Base-by-base conservation (phyloP, 2,888 invertebrate species). In the Monochamus alternatus region DNA sequence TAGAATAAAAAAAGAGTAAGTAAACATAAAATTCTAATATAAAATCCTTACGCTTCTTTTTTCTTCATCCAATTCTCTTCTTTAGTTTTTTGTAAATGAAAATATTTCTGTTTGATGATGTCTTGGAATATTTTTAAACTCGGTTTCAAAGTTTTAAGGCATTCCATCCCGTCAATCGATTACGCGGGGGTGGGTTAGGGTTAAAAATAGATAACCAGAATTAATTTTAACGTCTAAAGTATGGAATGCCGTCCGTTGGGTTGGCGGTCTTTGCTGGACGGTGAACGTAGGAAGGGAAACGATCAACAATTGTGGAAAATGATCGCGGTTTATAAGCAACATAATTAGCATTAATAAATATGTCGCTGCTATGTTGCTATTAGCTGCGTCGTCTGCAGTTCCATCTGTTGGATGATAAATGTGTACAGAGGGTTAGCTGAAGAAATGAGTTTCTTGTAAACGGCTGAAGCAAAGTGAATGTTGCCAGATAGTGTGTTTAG, bases 301-400 rank as follows among this genome's bases (percentile, higher is more conserved):
- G 9, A 9, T 9, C 47, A 5, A 9, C 1, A 22, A 22, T 12
- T 9, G 10, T 10, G 47, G 47, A 47, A 47, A 47, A 9, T 47
- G 47, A 47, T 3, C 47, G 2, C 12, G 1, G 9, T 47, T 7
- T 12, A 47, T 12, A 47, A 55, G 14, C 55, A 7, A 22, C 14
- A 55, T 8, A 14, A 55, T 55, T 55, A 55, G 22, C 55, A 55
- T 22, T 14, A 55, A 55, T 55, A 55, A 55, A 55, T 55, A 55
- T 7, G 55, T 55, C 55, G 55, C 5, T 55, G 7, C 52, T 5
- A 44, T 47, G 12, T 47, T 47, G 47, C 47, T 47, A 9, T 47
- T 9, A 47, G 12, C 47, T 9, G 47, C 47, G 47, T 47, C 47
- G 3, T 47, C 9, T 47, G 47, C 10, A 12, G 8, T 12, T 47